phyloP scores from a whole-genome alignment of 2,888 invertebrate genomes.

The Eumacrocentrus americanus region DNA sequence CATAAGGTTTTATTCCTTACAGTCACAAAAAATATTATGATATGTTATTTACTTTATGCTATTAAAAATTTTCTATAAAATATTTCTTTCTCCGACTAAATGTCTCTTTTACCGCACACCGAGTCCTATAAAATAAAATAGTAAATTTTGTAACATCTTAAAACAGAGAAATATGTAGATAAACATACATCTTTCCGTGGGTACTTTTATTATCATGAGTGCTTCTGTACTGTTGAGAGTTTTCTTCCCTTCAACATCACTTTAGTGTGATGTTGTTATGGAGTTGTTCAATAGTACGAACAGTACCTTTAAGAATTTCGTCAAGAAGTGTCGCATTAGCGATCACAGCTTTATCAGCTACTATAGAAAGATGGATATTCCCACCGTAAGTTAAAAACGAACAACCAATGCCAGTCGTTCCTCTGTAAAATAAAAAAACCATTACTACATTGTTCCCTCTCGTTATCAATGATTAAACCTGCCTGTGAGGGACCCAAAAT shows the following conservation, averaged over 20 bases:
- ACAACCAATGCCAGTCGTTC: constrained; percentile 61
- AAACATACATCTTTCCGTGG: constrained; percentile 42
- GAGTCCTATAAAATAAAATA: constrained; percentile 35
- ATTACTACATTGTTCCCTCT: neutral
- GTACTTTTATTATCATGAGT: constrained; percentile 34
- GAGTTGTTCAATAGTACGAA: constrained; percentile 56
- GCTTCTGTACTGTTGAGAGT: no score
- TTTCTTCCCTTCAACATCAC: constrained; percentile 34
- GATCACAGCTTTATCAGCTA: constrained; percentile 62
- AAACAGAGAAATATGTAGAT: neutral
- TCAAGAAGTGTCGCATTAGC: constrained; percentile 55
- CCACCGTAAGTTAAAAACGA: constrained; percentile 64
- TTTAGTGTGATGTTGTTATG: constrained; percentile 46
- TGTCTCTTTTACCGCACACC: constrained; percentile 39
- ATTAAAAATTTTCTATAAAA: neutral
- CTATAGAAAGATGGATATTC: constrained; percentile 62
- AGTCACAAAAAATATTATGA: neutral
- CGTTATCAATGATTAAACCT: constrained; percentile 21
- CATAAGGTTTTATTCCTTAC: no score
- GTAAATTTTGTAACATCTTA: neutral
- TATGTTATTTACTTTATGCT: neutral
- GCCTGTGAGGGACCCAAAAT: constrained; percentile 67
- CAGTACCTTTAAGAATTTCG: constrained; percentile 60
- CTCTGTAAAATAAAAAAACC: constrained; percentile 34
- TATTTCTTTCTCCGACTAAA: neutral